Base-by-base conservation (phyloP, 2,797 vertebrate genomes). In the Todus mexicanus region DNA sequence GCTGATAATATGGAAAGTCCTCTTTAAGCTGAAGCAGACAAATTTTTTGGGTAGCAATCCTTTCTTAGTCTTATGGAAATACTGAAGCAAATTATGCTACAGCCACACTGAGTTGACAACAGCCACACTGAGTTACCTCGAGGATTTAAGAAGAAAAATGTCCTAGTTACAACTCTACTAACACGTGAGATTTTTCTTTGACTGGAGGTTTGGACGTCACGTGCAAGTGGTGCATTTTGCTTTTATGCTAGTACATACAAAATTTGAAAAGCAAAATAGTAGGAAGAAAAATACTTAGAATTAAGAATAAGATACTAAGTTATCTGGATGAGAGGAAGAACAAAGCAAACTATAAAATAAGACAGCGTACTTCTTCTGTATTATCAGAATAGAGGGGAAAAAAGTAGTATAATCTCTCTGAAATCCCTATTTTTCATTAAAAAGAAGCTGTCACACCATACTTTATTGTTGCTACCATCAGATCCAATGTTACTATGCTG, bases 91-190 rank as follows among this genome's bases (percentile, higher is more conserved):
- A 33, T 74, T 12, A 42, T 3, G 12, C 7, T 25, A 16, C 13
- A 81, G 35, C 27, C 27, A 53, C 31, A 37, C 12, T 6, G 33
- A 54, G 15, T 68, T 74, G 60, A 38, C 33, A 50, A 59, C 18
- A 65, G 35, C 48, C 11, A 26, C 9, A 15, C 5, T 20, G 40
- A 73, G 7, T 35, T 51, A 60, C 12, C 13, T 23, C 0, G 0
- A 63, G 57, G 29, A 56, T n/a, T 57, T 56, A 64, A 43, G n/a
- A 35, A 56, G 53, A 59, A 56, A 56, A 23, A 15, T 53, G 15
- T 25, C 10, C 31, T 43, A 9, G 35, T 33, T 56, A 60, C 15
- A 40, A 6, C 38, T 75, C 42, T 26, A 3, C 9, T 64, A 54
- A 35, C 9, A n/a, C n/a, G 21, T 3, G 3, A 79, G 29, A 38